phyloP scores from a whole-genome alignment of 53 echinoderm and acorn worm species.

The Pentamera pediparva region DNA sequence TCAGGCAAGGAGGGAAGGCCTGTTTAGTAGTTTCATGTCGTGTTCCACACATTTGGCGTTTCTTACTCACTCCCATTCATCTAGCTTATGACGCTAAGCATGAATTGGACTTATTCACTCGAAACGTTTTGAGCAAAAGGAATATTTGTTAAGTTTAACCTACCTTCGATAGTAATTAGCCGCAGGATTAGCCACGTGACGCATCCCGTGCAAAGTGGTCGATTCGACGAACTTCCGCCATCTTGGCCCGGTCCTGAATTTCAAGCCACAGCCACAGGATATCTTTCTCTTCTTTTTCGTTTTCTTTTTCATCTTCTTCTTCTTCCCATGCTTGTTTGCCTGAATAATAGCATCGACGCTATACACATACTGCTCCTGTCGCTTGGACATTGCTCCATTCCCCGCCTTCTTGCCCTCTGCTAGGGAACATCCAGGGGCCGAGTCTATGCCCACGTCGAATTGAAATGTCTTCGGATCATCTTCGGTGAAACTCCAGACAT shows the following conservation, averaged over 20 bases:
- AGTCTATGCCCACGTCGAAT: too few species aligned
- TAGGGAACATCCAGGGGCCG: too few species aligned
- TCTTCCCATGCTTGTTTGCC: neutral
- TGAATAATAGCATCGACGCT: too few species aligned
- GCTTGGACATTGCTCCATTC: too few species aligned
- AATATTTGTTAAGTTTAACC: neutral
- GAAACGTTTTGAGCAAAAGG: neutral
- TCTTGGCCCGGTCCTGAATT: neutral
- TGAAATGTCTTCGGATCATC: too few species aligned
- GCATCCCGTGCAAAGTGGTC: constrained; percentile 72
- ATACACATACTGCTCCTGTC: too few species aligned
- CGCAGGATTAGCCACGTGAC: constrained; percentile 45
- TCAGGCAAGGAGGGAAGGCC: too few species aligned
- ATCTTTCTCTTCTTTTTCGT: neutral
- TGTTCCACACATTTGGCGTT: too few species aligned
- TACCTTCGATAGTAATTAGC: constrained; percentile 51
- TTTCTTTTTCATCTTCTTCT: neutral
- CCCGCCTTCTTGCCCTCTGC: too few species aligned
- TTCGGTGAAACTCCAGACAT: too few species aligned
- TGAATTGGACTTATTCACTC: neutral
- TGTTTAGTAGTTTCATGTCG: too few species aligned
- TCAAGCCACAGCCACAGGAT: neutral
- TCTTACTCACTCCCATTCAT: neutral
- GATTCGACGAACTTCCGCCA: constrained; percentile 53
- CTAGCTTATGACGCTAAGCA: neutral